Base-by-base conservation (phyloP, 2,113 vertebrate species). In the Megaleporinus macrocephalus region DNA sequence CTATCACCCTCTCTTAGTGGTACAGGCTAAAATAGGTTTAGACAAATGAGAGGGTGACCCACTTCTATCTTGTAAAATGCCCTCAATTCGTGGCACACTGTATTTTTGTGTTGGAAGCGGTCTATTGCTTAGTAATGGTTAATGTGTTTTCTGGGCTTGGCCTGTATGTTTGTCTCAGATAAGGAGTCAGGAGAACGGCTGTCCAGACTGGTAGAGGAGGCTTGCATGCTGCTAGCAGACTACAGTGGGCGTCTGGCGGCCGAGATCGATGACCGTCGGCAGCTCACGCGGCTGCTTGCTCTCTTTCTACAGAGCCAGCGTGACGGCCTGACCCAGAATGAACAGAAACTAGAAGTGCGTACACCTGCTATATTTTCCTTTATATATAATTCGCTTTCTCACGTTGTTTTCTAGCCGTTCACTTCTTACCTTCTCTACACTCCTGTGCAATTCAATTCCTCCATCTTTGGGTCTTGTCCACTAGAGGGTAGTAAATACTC, bases 331-430 rank as follows among this genome's bases (percentile, higher is more conserved):
- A 94, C 92, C 92, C 96, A 99, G 95, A 99, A 99, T 85, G 97
- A 99, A 82, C 97, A 97, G 93, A 99, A 98, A 93, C 94, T 99
- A 87, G 97, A 99, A 97, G 98, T 99, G 96, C 96, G 97, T 98
- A 96, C 92, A 89, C 15, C 87, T 92, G 92, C 22, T 53, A 59
- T 87, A 84, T 86, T 77, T 87, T 88, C 77, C 41, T 36, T 4
- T 41, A n/a, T 73, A 69, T 70, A 89, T 62, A 76, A 85, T 87
- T 82, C 88, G 27, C 41, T 90, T 89, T 88, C 24, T 24, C 27
- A 12, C 51, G 36, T 12, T 59, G 30, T 41, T 18, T 75, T 62
- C 55, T 71, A 59, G 4, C 36, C 14, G 9, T 65, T 80, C 12
- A 62, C 33, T 20, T 41, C 2, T 10, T 24, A 15, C 13, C 5